These are phyloP conservation scores for Furcula furcula DNA, from an alignment of 2,888 invertebrate genomes.

Conservation along the genomic window DNA sequence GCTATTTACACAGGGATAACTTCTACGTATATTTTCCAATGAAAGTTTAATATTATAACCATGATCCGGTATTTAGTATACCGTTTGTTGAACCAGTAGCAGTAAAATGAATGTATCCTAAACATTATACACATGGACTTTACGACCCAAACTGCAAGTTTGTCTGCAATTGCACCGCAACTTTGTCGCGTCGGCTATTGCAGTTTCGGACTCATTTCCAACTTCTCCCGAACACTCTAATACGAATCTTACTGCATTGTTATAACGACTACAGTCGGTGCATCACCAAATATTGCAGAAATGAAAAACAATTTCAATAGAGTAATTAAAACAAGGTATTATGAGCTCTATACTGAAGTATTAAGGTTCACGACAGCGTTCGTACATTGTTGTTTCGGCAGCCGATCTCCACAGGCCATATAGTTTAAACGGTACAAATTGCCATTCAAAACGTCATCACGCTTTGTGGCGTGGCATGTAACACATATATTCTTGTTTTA, in stretches of 20 bases:
- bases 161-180: conserved; percentile 48
- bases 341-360: conserved; percentile 23
- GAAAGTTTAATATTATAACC: conserved; percentile 10
- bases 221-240: conserved; percentile 14
- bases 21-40: no score
- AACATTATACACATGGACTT: conserved; percentile 48
- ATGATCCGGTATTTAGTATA: conserved; percentile 15
- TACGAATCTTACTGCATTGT: conserved; percentile 18
- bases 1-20: no score
- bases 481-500: conserved; percentile 39
- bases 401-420: conserved; percentile 29
- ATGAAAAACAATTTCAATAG: conserved; percentile 28
- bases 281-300: conserved; percentile 13
- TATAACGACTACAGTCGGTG: conserved; percentile 11
- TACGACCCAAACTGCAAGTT: conserved; percentile 53
- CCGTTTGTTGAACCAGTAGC: conserved; percentile 34
- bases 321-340: conserved; percentile 27
- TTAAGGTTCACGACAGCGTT: conserved; percentile 25
- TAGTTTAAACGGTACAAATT: conserved; percentile 56
- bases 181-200: conserved; percentile 49
- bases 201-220: conserved; percentile 37
- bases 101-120: conserved; percentile 26
- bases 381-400: conserved; percentile 32
- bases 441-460: conserved; percentile 56
- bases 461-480: conserved; percentile 45